Base-by-base conservation (phyloP, 1,140 invertebrate genomes). In the Brachionus manjavacas region DNA sequence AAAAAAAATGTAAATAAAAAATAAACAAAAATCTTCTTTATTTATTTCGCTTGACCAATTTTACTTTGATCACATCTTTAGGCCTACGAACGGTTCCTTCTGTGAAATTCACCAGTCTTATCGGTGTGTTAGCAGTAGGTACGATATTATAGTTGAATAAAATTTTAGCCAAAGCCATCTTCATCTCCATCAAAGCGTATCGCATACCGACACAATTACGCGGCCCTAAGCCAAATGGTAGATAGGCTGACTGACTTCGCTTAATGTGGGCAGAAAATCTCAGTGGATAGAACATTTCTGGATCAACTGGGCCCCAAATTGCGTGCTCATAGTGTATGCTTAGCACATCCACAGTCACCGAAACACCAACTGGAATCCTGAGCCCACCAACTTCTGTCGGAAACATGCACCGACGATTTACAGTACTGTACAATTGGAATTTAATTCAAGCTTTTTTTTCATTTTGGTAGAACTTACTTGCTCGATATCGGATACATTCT, bases 111-210 rank as follows among this genome's bases (percentile, higher is more conserved):
- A 41, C 20, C 7, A 81, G 12, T 11, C 2, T 81, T 39, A 35
- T 81, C 8, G 79, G 79, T 2, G 79, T 81, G 39, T 39, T 81
- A 12, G 64, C 79, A 43, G 35, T 64, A 41, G 52, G 31, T 25
- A 86, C 84, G 85, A 88, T 85, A 85, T n/a, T 16, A 12, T 88
- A 87, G 35, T 86, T 86, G 49, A 86, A 85, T 23, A 91, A 35
- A 1, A 91, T 60, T 28, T 84, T 68, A 16, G 88, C 87, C 9
- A 91, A 41, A 1, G 92, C 92, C 70, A 93, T 86, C 89, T 94
- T 94, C 0, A 92, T 91, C 86, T 93, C 91, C 83, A 94, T 86
- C 6, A 92, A 81, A 1, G 92, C 93, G 74, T 94, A 92, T 35
- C 93, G 89, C 79, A 81, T 81, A 2, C 79, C 93, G 23, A 92